phyloP scores from a whole-genome alignment of 2,888 invertebrate species.

The Mongoloraphidia duomilia region DNA sequence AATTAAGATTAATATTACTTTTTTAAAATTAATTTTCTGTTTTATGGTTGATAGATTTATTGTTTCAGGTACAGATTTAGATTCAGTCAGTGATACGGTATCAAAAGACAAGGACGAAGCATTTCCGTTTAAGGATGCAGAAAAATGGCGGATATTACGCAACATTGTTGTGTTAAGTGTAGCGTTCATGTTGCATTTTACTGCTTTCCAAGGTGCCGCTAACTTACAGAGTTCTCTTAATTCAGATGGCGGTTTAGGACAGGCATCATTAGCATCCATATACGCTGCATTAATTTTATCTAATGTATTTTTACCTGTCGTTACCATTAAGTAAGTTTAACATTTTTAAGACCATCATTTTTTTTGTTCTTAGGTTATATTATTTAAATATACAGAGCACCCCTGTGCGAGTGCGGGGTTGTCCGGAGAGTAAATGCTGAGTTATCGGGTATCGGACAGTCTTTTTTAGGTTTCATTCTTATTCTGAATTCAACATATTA shows the following conservation, averaged over 20 bases:
- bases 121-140: neutral
- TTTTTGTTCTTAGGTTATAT: neutral
- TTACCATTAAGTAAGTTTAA: constrained; percentile 33
- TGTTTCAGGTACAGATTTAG: too few species aligned
- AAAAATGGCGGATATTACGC: constrained; percentile 32
- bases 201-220: constrained; percentile 44
- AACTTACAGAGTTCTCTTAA: constrained; percentile 40
- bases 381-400: too few species aligned
- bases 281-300: constrained; percentile 37
- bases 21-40: too few species aligned
- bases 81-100: too few species aligned
- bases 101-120: too few species aligned
- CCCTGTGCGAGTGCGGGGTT: constrained; percentile 22
- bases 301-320: constrained; percentile 34
- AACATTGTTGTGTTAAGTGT: constrained; percentile 39
- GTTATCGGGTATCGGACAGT: too few species aligned
- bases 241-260: constrained; percentile 35
- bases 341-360: neutral
- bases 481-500: too few species aligned
- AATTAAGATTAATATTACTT: too few species aligned
- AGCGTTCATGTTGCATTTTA: constrained; percentile 51
- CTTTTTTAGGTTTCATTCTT: too few species aligned
- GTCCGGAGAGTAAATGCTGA: too few species aligned
- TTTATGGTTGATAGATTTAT: too few species aligned
- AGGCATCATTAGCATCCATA: constrained; percentile 35